These are phyloP conservation scores for Caenorhabditis sp. DNA, from an alignment of 2,888 invertebrate species.

Conservation along the genomic window DNA sequence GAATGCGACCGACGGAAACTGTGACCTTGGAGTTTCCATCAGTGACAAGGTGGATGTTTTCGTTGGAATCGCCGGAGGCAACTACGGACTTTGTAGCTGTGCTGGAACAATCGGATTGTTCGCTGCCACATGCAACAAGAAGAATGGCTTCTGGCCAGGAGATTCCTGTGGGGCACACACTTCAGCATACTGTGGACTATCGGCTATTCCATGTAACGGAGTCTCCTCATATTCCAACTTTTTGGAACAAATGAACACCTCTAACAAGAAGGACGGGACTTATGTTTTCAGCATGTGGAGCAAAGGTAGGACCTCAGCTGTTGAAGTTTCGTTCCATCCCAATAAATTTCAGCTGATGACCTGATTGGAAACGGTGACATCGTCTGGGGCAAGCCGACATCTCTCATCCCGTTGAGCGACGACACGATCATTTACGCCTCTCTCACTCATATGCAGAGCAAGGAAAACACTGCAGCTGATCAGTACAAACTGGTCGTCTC, in stretches of 20 bases:
- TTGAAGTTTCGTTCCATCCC: neutral
- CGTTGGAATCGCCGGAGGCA: conserved; percentile 75
- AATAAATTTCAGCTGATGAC: conserved; percentile 71
- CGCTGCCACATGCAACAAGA: conserved; percentile 72
- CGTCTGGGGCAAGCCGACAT: conserved; percentile 76
- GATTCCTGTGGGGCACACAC: conserved; percentile 68
- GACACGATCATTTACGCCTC: conserved; percentile 62
- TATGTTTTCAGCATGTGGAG: conserved; percentile 73
- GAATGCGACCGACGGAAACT: conserved; percentile 61
- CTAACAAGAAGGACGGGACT: conserved; percentile 51
- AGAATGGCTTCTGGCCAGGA: conserved; percentile 76
- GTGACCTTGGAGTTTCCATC: conserved; percentile 65
- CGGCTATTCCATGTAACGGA: conserved; percentile 44
- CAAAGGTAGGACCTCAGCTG: conserved; percentile 33
- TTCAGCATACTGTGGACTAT: conserved; percentile 61
- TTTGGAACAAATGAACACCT: conserved; percentile 68
- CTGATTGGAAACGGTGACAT: conserved; percentile 74
- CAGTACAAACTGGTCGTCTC: conserved; percentile 58
- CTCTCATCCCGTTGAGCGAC: conserved; percentile 70
- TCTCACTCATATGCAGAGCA: conserved; percentile 75
- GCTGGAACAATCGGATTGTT: conserved; percentile 60
- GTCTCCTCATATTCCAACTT: conserved; percentile 51
- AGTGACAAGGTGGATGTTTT: conserved; percentile 68
- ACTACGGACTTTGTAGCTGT: conserved; percentile 75
- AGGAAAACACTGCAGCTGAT: conserved; percentile 73